Base-by-base conservation (phyloP, 2,888 invertebrate species). In the Amphiduros pacificus region DNA sequence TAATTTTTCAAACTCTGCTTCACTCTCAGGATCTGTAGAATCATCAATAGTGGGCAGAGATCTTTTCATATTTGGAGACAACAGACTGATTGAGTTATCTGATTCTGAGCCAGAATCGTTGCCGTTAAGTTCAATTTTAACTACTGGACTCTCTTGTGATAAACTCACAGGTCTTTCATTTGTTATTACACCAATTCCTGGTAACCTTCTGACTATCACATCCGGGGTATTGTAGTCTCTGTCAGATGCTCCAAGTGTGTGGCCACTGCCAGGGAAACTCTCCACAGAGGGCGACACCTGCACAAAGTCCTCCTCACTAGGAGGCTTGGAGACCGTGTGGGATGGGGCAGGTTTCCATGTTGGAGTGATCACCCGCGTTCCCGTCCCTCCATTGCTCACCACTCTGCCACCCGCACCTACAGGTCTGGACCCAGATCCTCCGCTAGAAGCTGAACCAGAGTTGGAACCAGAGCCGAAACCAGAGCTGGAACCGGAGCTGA, bases 181-280 rank as follows among this genome's bases (percentile, higher is more conserved):
- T 1, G 50, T 51, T 6, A 58, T 58, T 9, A 58, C 3, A 20
- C 58, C 58, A n/a, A 58, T 36, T 17, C 58, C 58, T 2, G 58
- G 58, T 6, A 58, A 22, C 5, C 36, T 28, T 2, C 58, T 31
- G 1, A 50, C 50, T 28, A 56, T 29, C 20, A 26, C 6, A n/a
- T 29, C 2, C 2, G 29, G 41, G 2, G 40, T n/a, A 20, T 24
- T 27, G 27, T 2, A 28, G 27, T 27, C 11, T 27, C 52, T 29
- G 29, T 17, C 20, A 29, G 28, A 6, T 17, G 28, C 52, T 24
- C 24, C 50, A 28, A 28, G 28, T n/a, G n/a, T n/a, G n/a, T n/a
- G n/a, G n/a, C n/a, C n/a, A n/a, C n/a, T n/a, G n/a, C n/a, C n/a
- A n/a, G n/a, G n/a, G n/a, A n/a, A n/a, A n/a, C n/a, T n/a, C n/a